These are phyloP conservation scores for Thryonomys swinderianus DNA, from an alignment of 2,113 vertebrate species.

Conservation along the genomic window DNA sequence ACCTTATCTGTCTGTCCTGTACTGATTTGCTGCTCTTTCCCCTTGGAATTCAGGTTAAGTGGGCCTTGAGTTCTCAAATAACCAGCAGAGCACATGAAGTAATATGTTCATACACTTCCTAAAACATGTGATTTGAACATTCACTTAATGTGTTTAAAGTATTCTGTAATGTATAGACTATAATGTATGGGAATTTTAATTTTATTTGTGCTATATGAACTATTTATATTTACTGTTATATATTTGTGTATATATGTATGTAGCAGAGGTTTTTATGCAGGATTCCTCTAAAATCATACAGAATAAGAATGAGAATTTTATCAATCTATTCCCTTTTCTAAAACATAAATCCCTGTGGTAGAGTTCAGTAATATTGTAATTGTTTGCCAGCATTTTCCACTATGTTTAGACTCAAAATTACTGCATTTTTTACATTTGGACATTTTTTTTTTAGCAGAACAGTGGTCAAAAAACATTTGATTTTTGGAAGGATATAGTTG, in stretches of 20 bases:
- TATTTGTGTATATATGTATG: background rate
- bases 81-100: background rate
- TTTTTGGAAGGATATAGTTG: slow-evolving; percentile 97
- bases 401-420: slow-evolving; percentile 34
- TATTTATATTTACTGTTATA: background rate
- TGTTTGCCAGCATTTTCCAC: slow-evolving; percentile 42
- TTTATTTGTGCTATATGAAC: background rate
- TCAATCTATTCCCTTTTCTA: background rate
- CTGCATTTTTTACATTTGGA: slow-evolving; percentile 49
- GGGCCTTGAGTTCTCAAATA: background rate
- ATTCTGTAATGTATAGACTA: background rate
- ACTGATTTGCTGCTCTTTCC: slow-evolving; percentile 1
- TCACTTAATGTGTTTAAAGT: background rate
- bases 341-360: background rate
- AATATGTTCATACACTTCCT: background rate
- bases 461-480: slow-evolving; percentile 92
- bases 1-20: background rate
- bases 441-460: slow-evolving; percentile 85
- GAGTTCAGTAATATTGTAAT: background rate
- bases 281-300: slow-evolving; percentile 18
- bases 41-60: background rate
- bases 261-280: slow-evolving; percentile 17
- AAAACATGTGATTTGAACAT: background rate
- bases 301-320: slow-evolving; percentile 10
- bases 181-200: background rate